A percentile compares a stretch with the other conserved stretches of the same genome.
Conservation (phyloP, 2,888 invertebrate genomes). For the Diarsia rubi region DNA sequence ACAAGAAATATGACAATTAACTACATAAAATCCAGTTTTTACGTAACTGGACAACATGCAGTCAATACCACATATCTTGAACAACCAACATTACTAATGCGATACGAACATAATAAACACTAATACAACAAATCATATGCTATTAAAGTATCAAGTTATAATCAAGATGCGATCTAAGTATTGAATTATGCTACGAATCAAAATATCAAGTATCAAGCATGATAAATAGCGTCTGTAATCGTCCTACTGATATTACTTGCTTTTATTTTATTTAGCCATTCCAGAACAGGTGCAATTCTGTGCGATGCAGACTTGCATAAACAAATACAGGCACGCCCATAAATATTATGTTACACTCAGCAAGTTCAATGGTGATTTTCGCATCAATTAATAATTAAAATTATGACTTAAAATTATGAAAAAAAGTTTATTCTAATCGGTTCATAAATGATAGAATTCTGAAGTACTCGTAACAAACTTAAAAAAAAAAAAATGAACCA, state of each 20-base stretch:
- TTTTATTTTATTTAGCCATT: constrained; percentile 32
- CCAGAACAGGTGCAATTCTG: constrained; percentile 54
- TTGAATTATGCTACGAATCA: constrained; percentile 42
- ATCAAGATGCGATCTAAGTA: constrained; percentile 38
- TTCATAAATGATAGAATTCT: too few relatives aligned
- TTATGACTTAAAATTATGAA: too few relatives aligned
- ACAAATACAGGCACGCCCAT: constrained; percentile 7
- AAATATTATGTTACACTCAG: neutral
- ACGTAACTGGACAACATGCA: neutral
- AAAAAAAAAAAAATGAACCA: too few relatives aligned
- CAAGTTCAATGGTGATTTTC: neutral
- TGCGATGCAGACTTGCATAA: constrained; percentile 51
- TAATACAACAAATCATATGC: constrained; percentile 25
- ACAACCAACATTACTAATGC: neutral
- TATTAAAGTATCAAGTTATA: constrained; percentile 58
- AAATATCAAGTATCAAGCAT: constrained; percentile 56
- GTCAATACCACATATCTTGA: neutral
- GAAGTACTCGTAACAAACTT: too few relatives aligned
- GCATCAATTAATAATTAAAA: too few relatives aligned
- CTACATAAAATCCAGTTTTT: neutral
- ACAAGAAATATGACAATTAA: neutral
- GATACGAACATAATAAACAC: constrained; percentile 26
- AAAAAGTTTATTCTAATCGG: too few relatives aligned
- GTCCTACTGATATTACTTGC: constrained; percentile 23
- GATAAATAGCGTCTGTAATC: constrained; percentile 38